Conservation (phyloP, 2,797 vertebrate genomes). For the Coregonus ussuriensis region DNA sequence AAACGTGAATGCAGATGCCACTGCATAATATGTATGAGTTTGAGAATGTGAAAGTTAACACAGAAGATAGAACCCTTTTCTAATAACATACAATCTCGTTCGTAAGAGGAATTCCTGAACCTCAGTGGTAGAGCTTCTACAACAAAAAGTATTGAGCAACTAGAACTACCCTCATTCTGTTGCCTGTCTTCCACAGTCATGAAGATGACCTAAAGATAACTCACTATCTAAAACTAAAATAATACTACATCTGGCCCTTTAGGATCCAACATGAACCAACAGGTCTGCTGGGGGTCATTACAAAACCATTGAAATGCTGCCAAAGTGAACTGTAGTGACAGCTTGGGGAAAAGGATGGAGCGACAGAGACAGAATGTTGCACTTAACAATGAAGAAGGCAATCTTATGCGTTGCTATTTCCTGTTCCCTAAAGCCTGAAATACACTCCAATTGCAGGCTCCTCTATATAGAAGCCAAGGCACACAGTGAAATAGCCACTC, state of each 20-base stretch:
- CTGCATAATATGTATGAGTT: background rate
- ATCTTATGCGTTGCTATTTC: conserved; percentile 47
- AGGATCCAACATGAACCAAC: conserved; percentile 14
- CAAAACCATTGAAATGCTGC: conserved; percentile 33
- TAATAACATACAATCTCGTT: background rate
- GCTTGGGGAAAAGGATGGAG: conserved; percentile 4
- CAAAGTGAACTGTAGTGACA: conserved; percentile 39
- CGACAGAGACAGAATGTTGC: conserved; percentile 26
- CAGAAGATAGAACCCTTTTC: background rate
- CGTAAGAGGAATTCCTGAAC: background rate
- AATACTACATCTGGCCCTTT: background rate
- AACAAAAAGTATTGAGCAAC: background rate
- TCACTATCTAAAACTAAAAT: no score
- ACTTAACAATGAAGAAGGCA: conserved; percentile 38
- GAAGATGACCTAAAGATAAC: no score
- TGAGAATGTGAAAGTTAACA: background rate
- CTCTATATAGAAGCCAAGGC: conserved; percentile 24
- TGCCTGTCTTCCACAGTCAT: background rate
- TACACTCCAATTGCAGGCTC: conserved; percentile 19
- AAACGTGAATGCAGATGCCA: no score
- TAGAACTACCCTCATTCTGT: background rate
- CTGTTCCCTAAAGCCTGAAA: conserved; percentile 35
- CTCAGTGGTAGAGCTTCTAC: background rate
- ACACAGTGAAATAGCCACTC: conserved; percentile 16
- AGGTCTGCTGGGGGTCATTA: conserved; percentile 7